Conservation (phyloP, 2,888 invertebrate genomes). For the Anticlea derivata region DNA sequence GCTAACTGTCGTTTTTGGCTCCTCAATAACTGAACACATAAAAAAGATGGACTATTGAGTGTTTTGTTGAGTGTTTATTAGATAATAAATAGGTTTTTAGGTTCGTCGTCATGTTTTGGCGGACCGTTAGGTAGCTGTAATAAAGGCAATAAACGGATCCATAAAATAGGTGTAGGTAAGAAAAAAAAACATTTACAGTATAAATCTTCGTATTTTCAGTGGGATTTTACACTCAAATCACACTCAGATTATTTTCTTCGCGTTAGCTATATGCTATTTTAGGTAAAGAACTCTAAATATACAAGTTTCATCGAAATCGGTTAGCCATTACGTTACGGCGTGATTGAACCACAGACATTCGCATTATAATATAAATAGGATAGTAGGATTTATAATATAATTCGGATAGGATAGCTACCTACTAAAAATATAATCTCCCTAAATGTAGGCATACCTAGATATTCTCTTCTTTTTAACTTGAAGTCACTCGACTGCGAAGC, state of each 20-base stretch:
- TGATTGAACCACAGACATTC: too few species aligned
- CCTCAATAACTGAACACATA: conserved; percentile 39
- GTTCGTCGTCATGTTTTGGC: conserved; percentile 22
- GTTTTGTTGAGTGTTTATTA: conserved; percentile 40
- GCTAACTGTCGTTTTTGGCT: conserved; percentile 51
- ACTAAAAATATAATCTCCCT: conserved; percentile 2
- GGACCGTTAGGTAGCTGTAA: neutral
- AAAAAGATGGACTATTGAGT: conserved; percentile 36
- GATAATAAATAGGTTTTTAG: conserved; percentile 35
- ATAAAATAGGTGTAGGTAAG: neutral
- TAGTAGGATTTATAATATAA: too few species aligned
- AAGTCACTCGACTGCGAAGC: conserved; percentile 43
- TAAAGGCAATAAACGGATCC: neutral
- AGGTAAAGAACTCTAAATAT: too few species aligned
- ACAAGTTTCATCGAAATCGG: too few species aligned
- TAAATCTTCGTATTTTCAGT: too few species aligned
- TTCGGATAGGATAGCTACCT: too few species aligned
- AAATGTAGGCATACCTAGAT: neutral
- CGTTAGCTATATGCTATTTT: too few species aligned
- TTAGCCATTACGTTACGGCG: too few species aligned
- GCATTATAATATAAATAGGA: too few species aligned
- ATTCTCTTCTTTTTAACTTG: conserved; percentile 36
- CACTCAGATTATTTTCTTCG: too few species aligned
- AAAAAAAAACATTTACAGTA: neutral
- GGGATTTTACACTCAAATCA: too few species aligned